phyloP scores from a whole-genome alignment of 2,113 vertebrate species.

The Aleadryas rufinucha region DNA sequence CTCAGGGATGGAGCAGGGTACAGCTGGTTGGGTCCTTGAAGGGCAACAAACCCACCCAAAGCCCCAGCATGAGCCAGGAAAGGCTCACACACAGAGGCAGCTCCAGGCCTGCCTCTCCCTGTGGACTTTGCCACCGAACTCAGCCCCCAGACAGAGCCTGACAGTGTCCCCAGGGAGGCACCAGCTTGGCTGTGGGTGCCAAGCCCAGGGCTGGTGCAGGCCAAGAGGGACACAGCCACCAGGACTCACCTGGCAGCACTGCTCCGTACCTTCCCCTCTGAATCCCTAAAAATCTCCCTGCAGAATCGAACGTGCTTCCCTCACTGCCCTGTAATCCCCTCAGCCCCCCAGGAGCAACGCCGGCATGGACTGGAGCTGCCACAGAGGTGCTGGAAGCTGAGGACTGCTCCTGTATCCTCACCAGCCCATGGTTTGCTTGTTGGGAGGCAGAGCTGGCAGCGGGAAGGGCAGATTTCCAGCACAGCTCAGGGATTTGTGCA shows the following conservation, averaged over 20 bases:
- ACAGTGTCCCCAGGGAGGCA: background rate
- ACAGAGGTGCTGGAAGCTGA: background rate
- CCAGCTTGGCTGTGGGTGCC: background rate
- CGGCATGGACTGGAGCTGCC: background rate
- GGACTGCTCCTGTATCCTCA: background rate
- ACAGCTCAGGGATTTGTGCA: background rate
- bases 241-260: background rate
- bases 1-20: background rate
- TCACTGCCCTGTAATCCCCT: background rate
- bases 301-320: fast-evolving
- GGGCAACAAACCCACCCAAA: background rate
- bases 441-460: background rate
- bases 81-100: background rate
- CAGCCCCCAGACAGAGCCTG: background rate
- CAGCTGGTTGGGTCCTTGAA: background rate
- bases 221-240: background rate
- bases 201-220: background rate
- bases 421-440: fast-evolving
- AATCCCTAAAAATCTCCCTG: background rate
- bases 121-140: background rate
- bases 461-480: background rate
- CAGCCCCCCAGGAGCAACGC: background rate
- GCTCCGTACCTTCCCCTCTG: fast-evolving
- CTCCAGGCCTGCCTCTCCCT: background rate
- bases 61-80: fast-evolving